phyloP scores from a whole-genome alignment of 2,113 vertebrate species.

The Lucifuga dentata region DNA sequence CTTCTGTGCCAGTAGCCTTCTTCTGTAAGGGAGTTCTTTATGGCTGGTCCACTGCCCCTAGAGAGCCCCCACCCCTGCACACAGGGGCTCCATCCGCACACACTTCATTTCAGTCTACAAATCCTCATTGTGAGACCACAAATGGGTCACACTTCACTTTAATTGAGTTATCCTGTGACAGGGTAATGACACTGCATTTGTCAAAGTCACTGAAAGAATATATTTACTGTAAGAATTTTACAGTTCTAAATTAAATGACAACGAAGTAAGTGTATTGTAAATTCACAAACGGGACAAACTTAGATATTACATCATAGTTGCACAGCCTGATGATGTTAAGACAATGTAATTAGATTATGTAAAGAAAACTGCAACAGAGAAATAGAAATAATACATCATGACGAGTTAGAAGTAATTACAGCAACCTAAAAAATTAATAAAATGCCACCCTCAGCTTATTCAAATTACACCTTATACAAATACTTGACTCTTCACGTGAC shows the following conservation, averaged over 20 bases:
- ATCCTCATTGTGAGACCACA: conserved; percentile 26
- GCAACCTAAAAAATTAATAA: no score
- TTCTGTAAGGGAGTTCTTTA: conserved; percentile 62
- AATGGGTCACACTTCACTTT: conserved; percentile 10
- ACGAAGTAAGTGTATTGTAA: background rate
- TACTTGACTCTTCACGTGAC: no score
- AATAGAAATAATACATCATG: no score
- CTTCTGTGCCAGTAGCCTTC: conserved; percentile 54
- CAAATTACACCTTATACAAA: no score
- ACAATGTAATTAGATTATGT: no score
- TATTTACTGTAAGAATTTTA: background rate
- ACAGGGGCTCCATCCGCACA: conserved; percentile 33
- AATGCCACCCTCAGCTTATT: no score
- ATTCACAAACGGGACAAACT: background rate
- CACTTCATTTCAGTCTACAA: conserved; percentile 41
- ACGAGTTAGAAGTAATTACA: no score
- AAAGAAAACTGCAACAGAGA: no score
- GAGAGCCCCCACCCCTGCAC: conserved; percentile 33
- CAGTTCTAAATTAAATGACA: background rate
- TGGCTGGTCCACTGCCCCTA: conserved; percentile 16
- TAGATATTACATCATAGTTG: no score
- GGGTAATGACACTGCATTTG: background rate
- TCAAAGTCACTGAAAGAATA: background rate
- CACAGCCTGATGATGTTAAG: no score
- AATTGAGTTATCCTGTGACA: conserved; percentile 6